These are phyloP conservation scores for Pocillopora grandis DNA, from an alignment of 92 coral and sea anemone genomes.

Conservation along the genomic window DNA sequence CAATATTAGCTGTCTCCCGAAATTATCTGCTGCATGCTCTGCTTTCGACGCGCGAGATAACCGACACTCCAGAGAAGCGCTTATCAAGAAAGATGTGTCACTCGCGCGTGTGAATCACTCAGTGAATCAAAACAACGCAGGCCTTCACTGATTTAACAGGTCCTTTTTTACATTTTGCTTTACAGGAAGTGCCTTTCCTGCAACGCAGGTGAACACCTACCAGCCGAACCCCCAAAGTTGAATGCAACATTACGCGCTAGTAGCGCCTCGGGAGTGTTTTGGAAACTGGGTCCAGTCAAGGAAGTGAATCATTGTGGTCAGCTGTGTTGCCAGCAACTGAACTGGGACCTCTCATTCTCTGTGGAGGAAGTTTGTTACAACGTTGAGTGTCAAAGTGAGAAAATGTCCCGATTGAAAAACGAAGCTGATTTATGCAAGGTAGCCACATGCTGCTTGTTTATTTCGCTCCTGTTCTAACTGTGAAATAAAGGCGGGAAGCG, in stretches of 20 bases:
- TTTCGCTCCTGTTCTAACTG: too few relatives aligned
- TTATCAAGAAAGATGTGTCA: too few relatives aligned
- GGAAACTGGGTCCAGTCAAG: slow-evolving; percentile 74
- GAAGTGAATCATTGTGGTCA: slow-evolving; percentile 63
- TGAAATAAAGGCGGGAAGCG: too few relatives aligned
- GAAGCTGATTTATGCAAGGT: background rate
- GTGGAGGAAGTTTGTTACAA: slow-evolving; percentile 84
- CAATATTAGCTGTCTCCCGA: too few relatives aligned
- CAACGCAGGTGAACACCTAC: slow-evolving; percentile 24
- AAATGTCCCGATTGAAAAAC: slow-evolving; percentile 63
- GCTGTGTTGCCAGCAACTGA: slow-evolving; percentile 70
- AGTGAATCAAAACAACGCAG: too few relatives aligned
- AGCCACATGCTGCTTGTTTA: too few relatives aligned
- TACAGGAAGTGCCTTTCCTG: slow-evolving; percentile 25
- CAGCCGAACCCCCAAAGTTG: slow-evolving; percentile 22
- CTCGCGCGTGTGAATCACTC: too few relatives aligned
- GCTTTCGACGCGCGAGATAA: too few relatives aligned
- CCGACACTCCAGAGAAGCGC: too few relatives aligned
- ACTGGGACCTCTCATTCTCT: slow-evolving; percentile 87
- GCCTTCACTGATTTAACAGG: too few relatives aligned
- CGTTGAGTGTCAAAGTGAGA: slow-evolving; percentile 77
- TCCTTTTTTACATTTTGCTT: background rate
- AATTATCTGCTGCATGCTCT: too few relatives aligned
- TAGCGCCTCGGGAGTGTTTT: slow-evolving; percentile 81
- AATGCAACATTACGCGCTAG: slow-evolving; percentile 88